phyloP scores from a whole-genome alignment of 2,888 invertebrate species.

The Geophilus truncorum region DNA sequence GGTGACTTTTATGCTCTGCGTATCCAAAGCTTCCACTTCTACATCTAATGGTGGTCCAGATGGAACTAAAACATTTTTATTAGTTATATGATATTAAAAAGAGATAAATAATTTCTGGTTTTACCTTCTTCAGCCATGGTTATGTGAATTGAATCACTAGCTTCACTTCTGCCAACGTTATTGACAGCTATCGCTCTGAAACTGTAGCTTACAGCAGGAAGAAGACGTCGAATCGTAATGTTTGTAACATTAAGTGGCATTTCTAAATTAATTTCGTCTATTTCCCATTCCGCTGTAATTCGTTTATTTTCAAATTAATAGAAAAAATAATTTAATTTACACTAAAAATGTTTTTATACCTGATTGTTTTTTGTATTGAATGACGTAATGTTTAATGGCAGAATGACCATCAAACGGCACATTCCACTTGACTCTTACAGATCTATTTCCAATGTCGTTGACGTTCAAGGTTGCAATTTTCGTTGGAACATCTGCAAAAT shows the following conservation, averaged over 20 bases:
- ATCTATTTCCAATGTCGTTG: constrained; percentile 29
- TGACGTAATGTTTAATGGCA: constrained; percentile 45
- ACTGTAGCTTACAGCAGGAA: constrained; percentile 25
- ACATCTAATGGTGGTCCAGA: constrained; percentile 46
- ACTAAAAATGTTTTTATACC: not conserved
- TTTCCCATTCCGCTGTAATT: constrained; percentile 1
- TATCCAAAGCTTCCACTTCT: constrained; percentile 45
- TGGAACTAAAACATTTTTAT: constrained; percentile 33
- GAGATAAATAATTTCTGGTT: not conserved
- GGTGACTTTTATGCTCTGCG: constrained; percentile 45
- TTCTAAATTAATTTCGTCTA: not conserved
- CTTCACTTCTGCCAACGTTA: constrained; percentile 4
- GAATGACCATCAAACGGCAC: constrained; percentile 47
- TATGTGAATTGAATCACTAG: not conserved
- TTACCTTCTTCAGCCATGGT: constrained; percentile 32
- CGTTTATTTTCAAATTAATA: not conserved
- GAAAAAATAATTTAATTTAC: not conserved
- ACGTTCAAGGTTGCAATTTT: not conserved
- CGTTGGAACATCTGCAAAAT: constrained; percentile 30
- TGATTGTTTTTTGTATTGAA: constrained; percentile 46
- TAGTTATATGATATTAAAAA: too few relatives aligned
- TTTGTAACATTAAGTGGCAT: not conserved
- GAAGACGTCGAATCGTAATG: not conserved
- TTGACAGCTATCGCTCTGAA: constrained; percentile 29
- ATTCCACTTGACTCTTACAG: constrained; percentile 45